These are phyloP conservation scores for Istiophorus platypterus DNA, from an alignment of 2,113 vertebrate species.

Conservation along the genomic window DNA sequence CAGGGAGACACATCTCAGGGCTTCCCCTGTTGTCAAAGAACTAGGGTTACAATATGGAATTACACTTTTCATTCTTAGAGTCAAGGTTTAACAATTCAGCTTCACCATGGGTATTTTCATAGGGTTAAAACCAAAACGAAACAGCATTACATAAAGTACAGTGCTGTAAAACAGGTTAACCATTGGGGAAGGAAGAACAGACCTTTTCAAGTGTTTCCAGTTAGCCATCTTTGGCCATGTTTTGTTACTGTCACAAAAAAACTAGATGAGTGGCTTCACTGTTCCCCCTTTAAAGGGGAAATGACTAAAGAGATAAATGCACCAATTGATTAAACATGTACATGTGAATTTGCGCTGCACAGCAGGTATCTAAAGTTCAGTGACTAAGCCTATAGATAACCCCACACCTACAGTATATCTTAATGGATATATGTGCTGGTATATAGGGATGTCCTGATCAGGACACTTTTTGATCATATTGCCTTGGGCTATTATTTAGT, in stretches of 20 bases:
- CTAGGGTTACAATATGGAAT: not conserved
- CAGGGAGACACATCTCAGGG: not conserved
- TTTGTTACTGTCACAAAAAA: not conserved
- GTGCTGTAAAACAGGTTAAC: slow-evolving; percentile 4
- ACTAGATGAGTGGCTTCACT: not conserved
- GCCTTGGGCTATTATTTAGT: too few relatives aligned
- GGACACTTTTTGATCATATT: too few relatives aligned
- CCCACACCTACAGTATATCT: not conserved
- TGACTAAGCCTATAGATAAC: not conserved
- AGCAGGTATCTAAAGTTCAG: slow-evolving; percentile 4
- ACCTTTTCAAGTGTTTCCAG: not conserved
- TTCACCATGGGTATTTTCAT: not conserved
- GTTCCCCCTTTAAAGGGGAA: not conserved
- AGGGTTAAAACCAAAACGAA: not conserved
- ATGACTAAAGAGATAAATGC: slow-evolving; percentile 12
- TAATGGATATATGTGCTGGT: not conserved
- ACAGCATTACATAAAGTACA: not conserved
- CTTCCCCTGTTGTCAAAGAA: slow-evolving; percentile 9
- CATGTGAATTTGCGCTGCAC: not conserved
- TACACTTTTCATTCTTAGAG: not conserved
- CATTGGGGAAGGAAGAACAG: not conserved
- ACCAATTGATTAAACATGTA: slow-evolving; percentile 20
- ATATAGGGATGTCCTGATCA: not conserved
- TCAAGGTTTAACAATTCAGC: not conserved
- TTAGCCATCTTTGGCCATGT: slow-evolving; percentile 7